A percentile compares a stretch with the other conserved stretches of the same genome.
Conservation (phyloP, 1,140 invertebrate genomes). For the Theocolax elegans region DNA sequence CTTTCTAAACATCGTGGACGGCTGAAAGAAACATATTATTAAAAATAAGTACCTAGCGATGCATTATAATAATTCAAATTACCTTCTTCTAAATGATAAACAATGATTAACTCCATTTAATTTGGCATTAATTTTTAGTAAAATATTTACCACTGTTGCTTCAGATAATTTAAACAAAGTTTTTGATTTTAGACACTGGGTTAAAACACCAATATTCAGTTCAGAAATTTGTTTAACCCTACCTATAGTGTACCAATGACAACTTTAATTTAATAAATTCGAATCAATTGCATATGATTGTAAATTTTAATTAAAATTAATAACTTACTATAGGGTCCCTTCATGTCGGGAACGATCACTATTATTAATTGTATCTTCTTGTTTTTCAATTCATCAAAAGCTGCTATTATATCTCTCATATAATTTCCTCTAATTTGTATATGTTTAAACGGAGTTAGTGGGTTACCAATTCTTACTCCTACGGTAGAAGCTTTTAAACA, state of each 20-base stretch:
- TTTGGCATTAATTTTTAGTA: slow-evolving; percentile 88
- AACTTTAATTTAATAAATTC: slow-evolving; percentile 9
- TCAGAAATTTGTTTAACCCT: slow-evolving; percentile 82
- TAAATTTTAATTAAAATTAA: background rate
- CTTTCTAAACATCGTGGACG: slow-evolving; percentile 54
- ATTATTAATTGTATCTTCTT: slow-evolving; percentile 64
- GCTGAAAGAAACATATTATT: slow-evolving; percentile 43
- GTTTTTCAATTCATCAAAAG: slow-evolving; percentile 41
- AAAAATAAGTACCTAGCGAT: background rate
- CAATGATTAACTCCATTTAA: slow-evolving; percentile 85
- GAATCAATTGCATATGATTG: background rate
- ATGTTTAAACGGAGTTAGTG: slow-evolving; percentile 43
- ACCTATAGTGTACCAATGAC: too few species aligned
- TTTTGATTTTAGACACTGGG: slow-evolving; percentile 80
- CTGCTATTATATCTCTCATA: background rate
- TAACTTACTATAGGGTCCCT: slow-evolving; percentile 63
- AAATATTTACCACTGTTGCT: slow-evolving; percentile 75
- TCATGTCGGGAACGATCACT: slow-evolving; percentile 66
- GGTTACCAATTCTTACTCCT: slow-evolving; percentile 49
- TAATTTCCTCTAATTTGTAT: slow-evolving; percentile 13
- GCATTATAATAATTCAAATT: too few species aligned
- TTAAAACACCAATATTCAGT: slow-evolving; percentile 78
- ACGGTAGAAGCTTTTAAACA: background rate
- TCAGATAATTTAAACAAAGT: slow-evolving; percentile 65
- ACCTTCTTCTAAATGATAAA: slow-evolving; percentile 57